phyloP scores from a whole-genome alignment of 2,888 invertebrate species.

The Eristalis arbustorum region DNA sequence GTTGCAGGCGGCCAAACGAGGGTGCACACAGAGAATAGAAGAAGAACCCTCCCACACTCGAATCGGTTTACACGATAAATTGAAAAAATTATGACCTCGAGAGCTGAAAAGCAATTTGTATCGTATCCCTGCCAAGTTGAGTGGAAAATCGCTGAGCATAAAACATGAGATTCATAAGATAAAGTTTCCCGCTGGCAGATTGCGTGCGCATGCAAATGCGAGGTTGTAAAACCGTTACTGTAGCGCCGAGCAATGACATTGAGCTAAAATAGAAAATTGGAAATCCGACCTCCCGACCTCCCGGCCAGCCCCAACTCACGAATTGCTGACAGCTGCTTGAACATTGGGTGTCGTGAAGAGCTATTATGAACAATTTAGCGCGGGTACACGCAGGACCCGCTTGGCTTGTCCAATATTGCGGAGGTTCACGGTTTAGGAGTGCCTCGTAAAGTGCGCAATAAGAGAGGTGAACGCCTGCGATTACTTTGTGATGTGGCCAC shows the following conservation, averaged over 20 bases:
- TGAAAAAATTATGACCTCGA: slow-evolving; percentile 70
- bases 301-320: no score
- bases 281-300: not conserved
- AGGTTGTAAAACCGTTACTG: slow-evolving; percentile 10
- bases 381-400: not conserved
- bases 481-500: not conserved
- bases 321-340: not conserved
- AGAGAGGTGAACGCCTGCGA: not conserved
- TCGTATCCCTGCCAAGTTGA: slow-evolving; percentile 54
- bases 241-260: slow-evolving; percentile 35
- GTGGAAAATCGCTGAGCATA: slow-evolving; percentile 63
- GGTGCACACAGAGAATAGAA: not conserved
- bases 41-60: slow-evolving; percentile 44
- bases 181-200: slow-evolving; percentile 31
- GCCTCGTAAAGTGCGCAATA: not conserved
- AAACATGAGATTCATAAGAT: slow-evolving; percentile 67
- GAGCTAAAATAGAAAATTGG: slow-evolving; percentile 27
- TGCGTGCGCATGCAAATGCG: slow-evolving; percentile 25
- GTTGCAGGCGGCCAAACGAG: slow-evolving; percentile 33
- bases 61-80: slow-evolving; percentile 65
- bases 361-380: not conserved
- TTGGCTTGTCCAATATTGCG: not conserved
- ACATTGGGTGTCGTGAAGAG: not conserved
- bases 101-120: slow-evolving; percentile 64
- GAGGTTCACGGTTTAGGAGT: not conserved